Percentiles rank a stretch among this genome's conserved stretches.
Conservation (phyloP, 2,113 vertebrate genomes). For the Girardinichthys multiradiatus region DNA sequence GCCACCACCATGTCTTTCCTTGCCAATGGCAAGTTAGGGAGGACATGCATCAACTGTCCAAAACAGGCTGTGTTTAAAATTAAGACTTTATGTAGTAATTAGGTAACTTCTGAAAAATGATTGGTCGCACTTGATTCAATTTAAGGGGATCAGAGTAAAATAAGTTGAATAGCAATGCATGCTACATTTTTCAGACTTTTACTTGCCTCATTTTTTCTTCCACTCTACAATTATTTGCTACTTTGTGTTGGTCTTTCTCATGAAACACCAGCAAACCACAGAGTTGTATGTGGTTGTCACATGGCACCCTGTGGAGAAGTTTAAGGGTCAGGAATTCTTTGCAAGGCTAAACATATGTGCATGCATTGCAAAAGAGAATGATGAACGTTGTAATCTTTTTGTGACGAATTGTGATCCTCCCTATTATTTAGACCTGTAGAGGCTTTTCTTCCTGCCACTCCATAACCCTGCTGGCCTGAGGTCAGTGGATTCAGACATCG, state of each 20-base stretch:
- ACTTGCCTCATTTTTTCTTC: too few species aligned
- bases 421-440: constrained; percentile 12
- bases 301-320: not conserved
- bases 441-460: constrained; percentile 19
- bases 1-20: not conserved
- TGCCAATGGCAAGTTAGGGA: not conserved
- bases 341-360: not conserved
- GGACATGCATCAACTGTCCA: not conserved
- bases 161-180: too few species aligned
- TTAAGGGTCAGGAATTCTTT: not conserved
- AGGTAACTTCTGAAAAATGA: not conserved
- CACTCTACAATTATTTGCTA: too few species aligned
- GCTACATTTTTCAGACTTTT: too few species aligned
- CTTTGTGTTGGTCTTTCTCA: too few species aligned
- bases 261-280: too few species aligned
- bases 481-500: constrained; percentile 53
- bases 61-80: not conserved
- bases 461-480: constrained; percentile 35
- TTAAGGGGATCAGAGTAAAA: not conserved
- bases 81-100: not conserved
- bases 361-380: too few species aligned
- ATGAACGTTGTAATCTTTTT: not conserved
- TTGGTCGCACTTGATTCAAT: not conserved
- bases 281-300: not conserved
- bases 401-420: not conserved